Conservation (phyloP, 37 sponge, comb jelly and placozoan species). For the Chondrosia reniformis region DNA sequence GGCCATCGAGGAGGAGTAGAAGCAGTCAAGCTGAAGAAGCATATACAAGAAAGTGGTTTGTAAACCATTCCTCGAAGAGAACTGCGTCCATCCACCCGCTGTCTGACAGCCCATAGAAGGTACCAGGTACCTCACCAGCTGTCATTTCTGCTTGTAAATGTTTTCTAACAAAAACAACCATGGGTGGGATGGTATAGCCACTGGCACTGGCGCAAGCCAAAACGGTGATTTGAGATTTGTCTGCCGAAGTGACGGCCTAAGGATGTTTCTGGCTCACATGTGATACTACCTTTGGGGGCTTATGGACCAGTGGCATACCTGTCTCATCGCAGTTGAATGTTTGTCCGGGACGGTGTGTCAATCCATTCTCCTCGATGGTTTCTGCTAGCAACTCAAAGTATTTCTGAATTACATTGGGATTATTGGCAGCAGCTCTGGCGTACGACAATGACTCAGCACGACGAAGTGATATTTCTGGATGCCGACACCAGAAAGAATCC, state of each 20-base stretch:
- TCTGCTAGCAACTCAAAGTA: slow-evolving; percentile 17
- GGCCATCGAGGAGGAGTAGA: slow-evolving; percentile 31
- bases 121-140: slow-evolving; percentile 18
- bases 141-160: background rate
- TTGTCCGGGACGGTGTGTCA: slow-evolving; percentile 7
- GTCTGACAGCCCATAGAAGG: slow-evolving; percentile 9
- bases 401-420: background rate
- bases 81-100: slow-evolving; percentile 37
- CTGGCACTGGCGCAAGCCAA: slow-evolving; percentile 17
- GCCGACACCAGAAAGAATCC: background rate
- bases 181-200: slow-evolving; percentile 24
- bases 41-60: slow-evolving; percentile 23
- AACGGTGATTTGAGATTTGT: slow-evolving; percentile 22
- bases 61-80: slow-evolving; percentile 30
- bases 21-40: slow-evolving; percentile 28
- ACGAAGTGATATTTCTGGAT: background rate
- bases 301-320: slow-evolving; percentile 14
- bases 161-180: slow-evolving; percentile 9
- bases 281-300: slow-evolving; percentile 4
- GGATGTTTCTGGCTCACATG: background rate
- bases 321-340: slow-evolving; percentile 20
- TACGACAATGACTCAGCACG: background rate
- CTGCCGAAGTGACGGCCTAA: background rate
- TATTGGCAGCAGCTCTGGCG: background rate
- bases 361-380: background rate